Conservation (phyloP, 64 coral and sea anemone genomes). For the Porites australiensis region DNA sequence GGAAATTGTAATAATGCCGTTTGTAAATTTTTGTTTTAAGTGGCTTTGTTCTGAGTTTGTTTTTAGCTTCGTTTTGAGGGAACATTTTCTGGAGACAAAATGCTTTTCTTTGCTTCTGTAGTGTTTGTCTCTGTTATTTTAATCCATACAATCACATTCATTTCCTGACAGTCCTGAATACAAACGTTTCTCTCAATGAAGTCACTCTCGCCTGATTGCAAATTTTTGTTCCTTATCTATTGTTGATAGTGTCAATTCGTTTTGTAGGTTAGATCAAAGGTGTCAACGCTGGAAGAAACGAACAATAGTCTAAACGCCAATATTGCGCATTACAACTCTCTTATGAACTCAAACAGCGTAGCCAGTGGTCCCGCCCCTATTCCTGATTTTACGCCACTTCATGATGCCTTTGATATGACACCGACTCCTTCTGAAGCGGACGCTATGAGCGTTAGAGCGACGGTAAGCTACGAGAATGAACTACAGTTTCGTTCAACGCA, state of each 20-base stretch:
- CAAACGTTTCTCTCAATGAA: too few relatives aligned
- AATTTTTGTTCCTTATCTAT: not conserved
- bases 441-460: constrained; percentile 97
- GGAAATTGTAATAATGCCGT: too few relatives aligned
- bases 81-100: too few relatives aligned
- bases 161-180: too few relatives aligned
- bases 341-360: constrained; percentile 74
- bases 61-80: too few relatives aligned
- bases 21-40: too few relatives aligned
- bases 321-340: constrained; percentile 88
- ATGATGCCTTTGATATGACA: constrained; percentile 94
- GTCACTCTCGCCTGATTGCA: too few relatives aligned
- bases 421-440: constrained; percentile 97
- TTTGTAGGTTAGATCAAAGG: constrained; percentile 78
- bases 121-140: too few relatives aligned
- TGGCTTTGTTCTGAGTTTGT: too few relatives aligned
- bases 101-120: too few relatives aligned
- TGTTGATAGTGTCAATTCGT: not conserved
- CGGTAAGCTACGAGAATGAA: constrained; percentile 69
- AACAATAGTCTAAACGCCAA: constrained; percentile 85
- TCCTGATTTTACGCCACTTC: constrained; percentile 88
- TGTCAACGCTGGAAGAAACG: constrained; percentile 81
- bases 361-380: constrained; percentile 74
- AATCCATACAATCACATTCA: too few relatives aligned
- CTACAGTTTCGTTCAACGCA: not conserved